Evolutionary conservation across 2,113 vertebrate species (phyloP).

Genomic region (Candoia aspera): DNA sequence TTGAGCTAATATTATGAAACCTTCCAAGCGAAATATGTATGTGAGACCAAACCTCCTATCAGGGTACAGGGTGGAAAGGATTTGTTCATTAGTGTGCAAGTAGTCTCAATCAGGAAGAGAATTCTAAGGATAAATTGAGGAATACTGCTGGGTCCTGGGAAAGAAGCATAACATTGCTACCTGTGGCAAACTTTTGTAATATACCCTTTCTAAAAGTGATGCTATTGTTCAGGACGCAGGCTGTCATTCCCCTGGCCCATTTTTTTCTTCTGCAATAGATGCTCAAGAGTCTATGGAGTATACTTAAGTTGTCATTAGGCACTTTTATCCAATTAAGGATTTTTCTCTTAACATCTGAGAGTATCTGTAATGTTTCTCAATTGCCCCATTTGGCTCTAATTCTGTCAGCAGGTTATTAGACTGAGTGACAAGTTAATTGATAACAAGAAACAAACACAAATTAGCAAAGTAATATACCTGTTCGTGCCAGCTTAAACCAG

Average conservation of each 20-base stretch:
- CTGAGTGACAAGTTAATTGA: neutral
- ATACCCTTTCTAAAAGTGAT: neutral
- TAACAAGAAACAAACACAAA: neutral
- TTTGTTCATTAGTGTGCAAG: neutral
- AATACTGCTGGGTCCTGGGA: too few relatives aligned
- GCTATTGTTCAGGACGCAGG: neutral
- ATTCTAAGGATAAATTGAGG: neutral
- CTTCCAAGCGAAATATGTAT: neutral
- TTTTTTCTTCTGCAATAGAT: neutral
- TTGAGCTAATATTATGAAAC: constrained; percentile 10
- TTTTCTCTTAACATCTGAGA: neutral
- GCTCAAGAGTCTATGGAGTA: neutral
- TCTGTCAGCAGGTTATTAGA: neutral
- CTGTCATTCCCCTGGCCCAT: neutral
- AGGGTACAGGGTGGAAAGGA: neutral
- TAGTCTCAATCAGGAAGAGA: neutral
- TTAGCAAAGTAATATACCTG: constrained; percentile 79
- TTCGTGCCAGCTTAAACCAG: constrained; percentile 92
- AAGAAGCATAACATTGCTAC: too few relatives aligned
- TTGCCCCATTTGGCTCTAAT: neutral
- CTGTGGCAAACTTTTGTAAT: too few relatives aligned
- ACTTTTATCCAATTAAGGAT: neutral
- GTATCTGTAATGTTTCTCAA: neutral
- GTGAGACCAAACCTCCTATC: neutral
- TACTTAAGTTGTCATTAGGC: neutral